Conservation (phyloP, 2,888 invertebrate genomes). For the Thereva unica region DNA sequence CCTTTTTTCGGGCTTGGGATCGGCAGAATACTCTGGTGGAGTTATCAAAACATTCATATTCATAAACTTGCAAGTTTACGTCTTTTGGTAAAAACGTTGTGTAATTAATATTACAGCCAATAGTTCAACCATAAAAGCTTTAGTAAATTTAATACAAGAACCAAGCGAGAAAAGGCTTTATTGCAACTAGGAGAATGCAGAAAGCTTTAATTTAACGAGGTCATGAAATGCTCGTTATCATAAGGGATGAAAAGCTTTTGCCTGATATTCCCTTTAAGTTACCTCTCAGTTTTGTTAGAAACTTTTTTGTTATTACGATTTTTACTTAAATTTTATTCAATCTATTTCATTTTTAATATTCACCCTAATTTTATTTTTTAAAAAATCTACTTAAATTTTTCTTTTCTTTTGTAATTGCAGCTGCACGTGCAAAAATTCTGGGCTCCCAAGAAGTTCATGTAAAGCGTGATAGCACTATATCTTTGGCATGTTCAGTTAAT, state of each 20-base stretch:
- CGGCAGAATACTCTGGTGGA: too few species aligned
- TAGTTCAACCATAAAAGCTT: too few species aligned
- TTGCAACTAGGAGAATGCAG: too few species aligned
- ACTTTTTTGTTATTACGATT: background rate
- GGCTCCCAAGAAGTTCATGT: conserved; percentile 87
- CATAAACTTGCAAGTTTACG: too few species aligned
- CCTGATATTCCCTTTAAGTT: background rate
- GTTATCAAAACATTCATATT: too few species aligned
- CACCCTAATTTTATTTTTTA: conserved; percentile 8
- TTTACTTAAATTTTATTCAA: background rate
- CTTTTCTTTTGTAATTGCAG: conserved; percentile 58
- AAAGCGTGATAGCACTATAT: conserved; percentile 88
- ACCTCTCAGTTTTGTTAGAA: background rate
- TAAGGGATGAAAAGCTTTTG: background rate
- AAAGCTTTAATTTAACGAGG: too few species aligned
- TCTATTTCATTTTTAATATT: background rate
- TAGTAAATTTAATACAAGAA: too few species aligned
- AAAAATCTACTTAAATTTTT: background rate
- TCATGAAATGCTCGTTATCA: too few species aligned
- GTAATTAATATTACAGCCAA: too few species aligned
- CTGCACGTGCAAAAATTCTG: conserved; percentile 83
- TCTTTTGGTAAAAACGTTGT: too few species aligned
- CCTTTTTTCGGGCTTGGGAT: too few species aligned
- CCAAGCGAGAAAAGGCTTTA: too few species aligned
- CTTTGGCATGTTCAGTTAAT: conserved; percentile 84